These are phyloP conservation scores for Zoanthus sansibaricus DNA, from an alignment of 92 coral and sea anemone genomes.

Conservation along the genomic window DNA sequence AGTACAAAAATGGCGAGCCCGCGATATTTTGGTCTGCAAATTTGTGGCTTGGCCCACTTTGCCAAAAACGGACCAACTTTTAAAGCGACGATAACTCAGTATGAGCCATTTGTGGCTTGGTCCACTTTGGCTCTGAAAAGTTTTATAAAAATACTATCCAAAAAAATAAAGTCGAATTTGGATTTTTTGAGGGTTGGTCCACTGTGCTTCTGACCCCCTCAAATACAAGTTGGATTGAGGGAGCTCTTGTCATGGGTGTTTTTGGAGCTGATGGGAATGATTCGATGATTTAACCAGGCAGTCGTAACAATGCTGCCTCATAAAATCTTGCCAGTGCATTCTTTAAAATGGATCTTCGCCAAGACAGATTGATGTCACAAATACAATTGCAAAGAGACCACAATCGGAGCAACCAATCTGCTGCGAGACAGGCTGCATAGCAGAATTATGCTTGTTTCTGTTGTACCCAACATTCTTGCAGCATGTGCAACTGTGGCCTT, in stretches of 20 bases:
- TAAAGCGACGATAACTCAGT: background rate
- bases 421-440: conserved; percentile 42
- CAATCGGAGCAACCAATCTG: conserved; percentile 31
- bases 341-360: conserved; percentile 32
- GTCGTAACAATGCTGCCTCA: conserved; percentile 44
- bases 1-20: background rate
- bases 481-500: conserved; percentile 38
- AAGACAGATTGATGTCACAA: conserved; percentile 38
- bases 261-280: conserved; percentile 40
- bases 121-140: conserved; percentile 23
- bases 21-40: conserved; percentile 31
- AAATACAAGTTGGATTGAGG: background rate
- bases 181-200: conserved; percentile 31
- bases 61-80: conserved; percentile 6
- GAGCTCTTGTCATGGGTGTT: background rate
- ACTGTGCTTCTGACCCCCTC: conserved; percentile 41
- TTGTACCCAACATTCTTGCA: conserved; percentile 29
- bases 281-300: conserved; percentile 38
- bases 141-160: conserved; percentile 30
- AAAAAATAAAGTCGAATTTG: conserved; percentile 18
- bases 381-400: conserved; percentile 54
- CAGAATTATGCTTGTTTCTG: conserved; percentile 31
- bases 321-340: conserved; percentile 28
- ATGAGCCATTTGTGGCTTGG: conserved; percentile 6
- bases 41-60: conserved; percentile 37